These are phyloP conservation scores for Erpornis zantholeuca DNA, from an alignment of 2,113 vertebrate species.

Conservation along the genomic window DNA sequence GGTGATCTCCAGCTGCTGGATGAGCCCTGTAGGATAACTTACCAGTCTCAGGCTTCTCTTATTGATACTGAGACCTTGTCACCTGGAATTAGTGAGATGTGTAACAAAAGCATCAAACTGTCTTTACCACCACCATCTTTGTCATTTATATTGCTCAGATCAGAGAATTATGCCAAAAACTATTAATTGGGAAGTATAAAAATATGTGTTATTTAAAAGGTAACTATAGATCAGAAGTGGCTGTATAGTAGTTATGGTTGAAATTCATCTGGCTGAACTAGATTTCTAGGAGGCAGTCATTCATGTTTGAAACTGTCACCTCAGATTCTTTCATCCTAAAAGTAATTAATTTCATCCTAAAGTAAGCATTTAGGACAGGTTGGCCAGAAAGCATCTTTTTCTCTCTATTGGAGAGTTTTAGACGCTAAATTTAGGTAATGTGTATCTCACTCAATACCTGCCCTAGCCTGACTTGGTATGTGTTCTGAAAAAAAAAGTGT, in stretches of 20 bases:
- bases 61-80: background rate
- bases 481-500: background rate
- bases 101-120: background rate
- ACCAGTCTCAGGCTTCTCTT: background rate
- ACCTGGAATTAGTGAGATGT: background rate
- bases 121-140: background rate
- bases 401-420: background rate
- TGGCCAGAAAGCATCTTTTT: background rate
- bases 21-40: background rate
- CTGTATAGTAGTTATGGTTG: background rate
- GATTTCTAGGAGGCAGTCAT: background rate
- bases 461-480: background rate
- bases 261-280: background rate
- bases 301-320: background rate
- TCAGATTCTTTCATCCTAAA: background rate
- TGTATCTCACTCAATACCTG: background rate
- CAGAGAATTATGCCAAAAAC: background rate
- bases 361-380: background rate
- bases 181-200: background rate
- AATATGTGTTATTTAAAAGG: background rate
- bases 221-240: background rate
- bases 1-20: background rate
- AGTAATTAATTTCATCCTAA: background rate
- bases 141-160: background rate
- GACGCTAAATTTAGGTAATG: background rate